Base-by-base conservation (phyloP, 1,140 invertebrate genomes). In the Caenorhabditis tropicalis region DNA sequence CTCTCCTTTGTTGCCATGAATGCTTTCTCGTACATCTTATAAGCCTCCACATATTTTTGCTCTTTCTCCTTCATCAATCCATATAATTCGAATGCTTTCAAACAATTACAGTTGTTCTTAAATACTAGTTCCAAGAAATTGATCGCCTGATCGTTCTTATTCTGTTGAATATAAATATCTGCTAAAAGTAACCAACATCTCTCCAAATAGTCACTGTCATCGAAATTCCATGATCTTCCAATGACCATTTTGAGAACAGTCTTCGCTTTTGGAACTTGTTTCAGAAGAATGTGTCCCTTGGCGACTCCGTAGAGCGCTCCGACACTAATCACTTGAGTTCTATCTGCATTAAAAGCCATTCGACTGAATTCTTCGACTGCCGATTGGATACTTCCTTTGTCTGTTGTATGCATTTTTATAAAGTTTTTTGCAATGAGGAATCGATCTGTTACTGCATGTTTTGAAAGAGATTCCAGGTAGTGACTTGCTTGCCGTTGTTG, bases 201-300 rank as follows among this genome's bases (percentile, higher is more conserved):
- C 92, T 99, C 97, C 49, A 99, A 92, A 91, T 98, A 97, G 89
- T 98, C 96, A 0, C 96, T 96, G 89, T 98, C 96, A 91, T 96
- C 95, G 85, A 96, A 95, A 15, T 94, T 96, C 97, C 97, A 99
- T 0, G 93, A 92, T 82, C 94, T 94, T 88, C 96, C 96, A 4
- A 94, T 94, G 19, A 98, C 94, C 43, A 96, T 93, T 92, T 98
- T 99, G 49, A 99, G 91, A 87, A 97, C 95, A 91, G 96, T 97
- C 85, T 96, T 94, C 0, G 96, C 96, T 81, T 96, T 92, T 53
- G 95, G 96, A 0, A 94, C 94, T 92, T 94, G 96, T 92, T 98
- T 98, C 19, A 97, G 91, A 7, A 97, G 93, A 90, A 96, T 95
- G 89, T 94, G 94, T 82, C 95, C 96, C 60, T 94, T 95, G 16